Percentiles rank a stretch among this genome's conserved stretches.
These are phyloP conservation scores for Dunckerocampus dactyliophorus DNA, from an alignment of 2,113 vertebrate genomes.

Conservation along the genomic window DNA sequence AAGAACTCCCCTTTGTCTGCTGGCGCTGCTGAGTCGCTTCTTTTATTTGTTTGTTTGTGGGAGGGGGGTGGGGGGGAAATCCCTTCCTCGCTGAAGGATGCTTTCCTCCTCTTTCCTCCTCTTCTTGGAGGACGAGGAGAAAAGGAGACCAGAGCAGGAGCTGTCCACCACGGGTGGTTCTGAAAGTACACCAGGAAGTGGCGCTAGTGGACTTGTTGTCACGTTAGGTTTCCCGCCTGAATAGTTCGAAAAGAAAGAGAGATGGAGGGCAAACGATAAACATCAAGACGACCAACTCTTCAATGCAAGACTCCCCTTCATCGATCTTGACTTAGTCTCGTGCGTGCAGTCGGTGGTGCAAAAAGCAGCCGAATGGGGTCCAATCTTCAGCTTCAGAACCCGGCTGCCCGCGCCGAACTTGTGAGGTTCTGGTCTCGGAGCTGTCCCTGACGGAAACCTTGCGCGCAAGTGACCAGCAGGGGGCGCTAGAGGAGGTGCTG, in stretches of 20 bases:
- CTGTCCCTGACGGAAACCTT: constrained; percentile 20
- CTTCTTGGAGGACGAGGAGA: constrained; percentile 33
- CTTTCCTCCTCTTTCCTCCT: constrained; percentile 1
- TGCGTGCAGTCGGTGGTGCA: too few species aligned
- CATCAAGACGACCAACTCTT: too few species aligned
- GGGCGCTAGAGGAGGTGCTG: not conserved
- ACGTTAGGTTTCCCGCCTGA: not conserved
- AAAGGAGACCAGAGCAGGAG: constrained; percentile 65
- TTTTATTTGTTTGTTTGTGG: constrained; percentile 44
- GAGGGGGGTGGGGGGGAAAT: constrained; percentile 1
- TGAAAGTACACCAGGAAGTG: constrained; percentile 65
- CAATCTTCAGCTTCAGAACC: not conserved
- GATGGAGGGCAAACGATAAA: too few species aligned
- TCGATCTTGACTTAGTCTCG: too few species aligned
- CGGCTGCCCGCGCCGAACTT: not conserved
- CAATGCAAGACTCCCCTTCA: too few species aligned
- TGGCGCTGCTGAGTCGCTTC: constrained; percentile 83
- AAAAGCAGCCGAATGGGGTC: too few species aligned
- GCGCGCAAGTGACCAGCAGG: constrained; percentile 4
- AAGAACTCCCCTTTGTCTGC: constrained; percentile 76
- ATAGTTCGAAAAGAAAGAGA: too few species aligned
- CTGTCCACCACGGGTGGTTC: constrained; percentile 66
- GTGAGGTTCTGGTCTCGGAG: not conserved
- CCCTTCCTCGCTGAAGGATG: constrained; percentile 20
- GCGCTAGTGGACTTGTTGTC: constrained; percentile 56